Percentiles rank a stretch among this genome's conserved stretches.
Conservation (phyloP, 2,888 invertebrate genomes). For the Drosophila austrosaltans region DNA sequence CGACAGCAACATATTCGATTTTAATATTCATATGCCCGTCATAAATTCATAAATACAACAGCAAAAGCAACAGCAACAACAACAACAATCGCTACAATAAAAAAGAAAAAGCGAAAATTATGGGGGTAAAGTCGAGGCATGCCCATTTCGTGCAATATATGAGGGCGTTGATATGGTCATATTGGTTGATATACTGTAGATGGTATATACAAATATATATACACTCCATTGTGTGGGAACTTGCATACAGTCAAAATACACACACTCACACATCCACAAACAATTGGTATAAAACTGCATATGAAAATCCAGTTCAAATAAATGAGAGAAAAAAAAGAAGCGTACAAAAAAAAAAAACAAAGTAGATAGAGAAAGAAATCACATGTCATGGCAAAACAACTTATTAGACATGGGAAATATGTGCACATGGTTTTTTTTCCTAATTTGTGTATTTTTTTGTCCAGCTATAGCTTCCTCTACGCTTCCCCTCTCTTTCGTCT, state of each 20-base stretch:
- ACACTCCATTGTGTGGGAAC: conserved; percentile 1
- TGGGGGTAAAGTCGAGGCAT: conserved; percentile 18
- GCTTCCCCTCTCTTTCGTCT: not conserved
- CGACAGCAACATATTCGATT: conserved; percentile 81
- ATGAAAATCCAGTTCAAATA: conserved; percentile 14
- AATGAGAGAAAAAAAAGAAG: not conserved
- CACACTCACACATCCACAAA: not conserved
- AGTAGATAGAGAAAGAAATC: conserved; percentile 20
- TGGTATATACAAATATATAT: not conserved
- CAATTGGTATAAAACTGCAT: conserved; percentile 12
- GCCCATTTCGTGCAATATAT: conserved; percentile 51
- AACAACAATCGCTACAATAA: too few species aligned
- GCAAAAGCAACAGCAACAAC: conserved; percentile 11
- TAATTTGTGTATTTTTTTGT: conserved; percentile 32
- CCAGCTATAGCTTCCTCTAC: not conserved
- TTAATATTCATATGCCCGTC: conserved; percentile 81
- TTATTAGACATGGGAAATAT: conserved; percentile 36
- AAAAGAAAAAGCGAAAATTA: conserved; percentile 23
- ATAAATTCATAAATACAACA: conserved; percentile 71
- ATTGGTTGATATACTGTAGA: not conserved
- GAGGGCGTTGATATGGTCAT: conserved; percentile 67
- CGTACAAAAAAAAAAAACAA: not conserved
- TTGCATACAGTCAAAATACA: too few species aligned
- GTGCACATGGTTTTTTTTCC: conserved; percentile 21
- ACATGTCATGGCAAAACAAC: conserved; percentile 27